Conservation (phyloP, 2,113 vertebrate species). For the Hypomesus transpacificus region DNA sequence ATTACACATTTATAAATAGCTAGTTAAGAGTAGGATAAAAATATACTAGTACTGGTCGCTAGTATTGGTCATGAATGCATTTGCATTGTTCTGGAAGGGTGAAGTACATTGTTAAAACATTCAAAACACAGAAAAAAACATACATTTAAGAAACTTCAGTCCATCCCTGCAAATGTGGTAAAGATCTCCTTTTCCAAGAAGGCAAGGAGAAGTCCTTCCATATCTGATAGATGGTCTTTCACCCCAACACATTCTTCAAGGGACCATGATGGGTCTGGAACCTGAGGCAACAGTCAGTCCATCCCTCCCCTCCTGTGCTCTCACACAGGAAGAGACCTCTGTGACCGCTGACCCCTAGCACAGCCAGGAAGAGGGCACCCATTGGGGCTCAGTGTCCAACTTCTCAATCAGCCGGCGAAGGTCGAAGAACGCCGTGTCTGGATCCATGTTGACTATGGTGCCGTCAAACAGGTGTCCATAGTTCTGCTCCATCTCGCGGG, state of each 20-base stretch:
- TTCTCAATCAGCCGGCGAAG: slow-evolving; percentile 86
- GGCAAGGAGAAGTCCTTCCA: too few relatives aligned
- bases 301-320: not conserved
- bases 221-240: too few relatives aligned
- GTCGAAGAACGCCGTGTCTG: slow-evolving; percentile 86
- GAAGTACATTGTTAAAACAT: slow-evolving; percentile 19
- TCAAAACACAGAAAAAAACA: slow-evolving; percentile 20
- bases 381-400: slow-evolving; percentile 96
- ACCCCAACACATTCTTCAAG: too few relatives aligned
- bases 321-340: not conserved
- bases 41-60: slow-evolving; percentile 40
- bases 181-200: slow-evolving; percentile 32
- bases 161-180: slow-evolving; percentile 37
- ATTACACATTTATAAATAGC: slow-evolving; percentile 69
- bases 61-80: slow-evolving; percentile 40
- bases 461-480: slow-evolving; percentile 91
- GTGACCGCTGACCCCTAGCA: slow-evolving; percentile 51
- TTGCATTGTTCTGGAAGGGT: slow-evolving; percentile 39
- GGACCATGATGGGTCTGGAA: too few relatives aligned
- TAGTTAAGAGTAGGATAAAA: slow-evolving; percentile 45
- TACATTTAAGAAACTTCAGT: slow-evolving; percentile 43
- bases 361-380: slow-evolving; percentile 94
- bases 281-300: not conserved
- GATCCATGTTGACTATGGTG: slow-evolving; percentile 86
- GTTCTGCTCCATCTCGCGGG: slow-evolving; percentile 92